Conservation (phyloP, 2,888 invertebrate species). For the Apocheima hispidaria region DNA sequence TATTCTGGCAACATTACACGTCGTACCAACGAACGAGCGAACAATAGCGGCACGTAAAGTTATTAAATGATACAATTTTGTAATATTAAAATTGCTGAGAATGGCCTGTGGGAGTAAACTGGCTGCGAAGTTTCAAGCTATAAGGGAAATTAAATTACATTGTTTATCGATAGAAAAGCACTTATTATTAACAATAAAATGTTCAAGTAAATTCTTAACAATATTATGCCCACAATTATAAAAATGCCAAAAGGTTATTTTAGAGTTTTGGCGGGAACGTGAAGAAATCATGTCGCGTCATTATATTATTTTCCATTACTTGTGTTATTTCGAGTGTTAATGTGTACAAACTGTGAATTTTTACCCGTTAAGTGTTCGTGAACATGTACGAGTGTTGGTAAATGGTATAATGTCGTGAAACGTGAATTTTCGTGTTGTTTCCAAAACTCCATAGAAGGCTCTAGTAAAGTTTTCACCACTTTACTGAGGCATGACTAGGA, state of each 20-base stretch:
- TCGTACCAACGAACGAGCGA: slow-evolving; percentile 36
- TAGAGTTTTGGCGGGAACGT: no score
- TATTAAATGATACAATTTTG: slow-evolving; percentile 61
- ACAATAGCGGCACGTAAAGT: slow-evolving; percentile 56
- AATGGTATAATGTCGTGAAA: no score
- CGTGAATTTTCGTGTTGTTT: no score
- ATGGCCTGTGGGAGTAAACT: slow-evolving; percentile 8
- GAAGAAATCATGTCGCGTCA: no score
- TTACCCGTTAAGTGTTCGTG: no score
- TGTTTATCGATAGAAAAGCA: slow-evolving; percentile 16
- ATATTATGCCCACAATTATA: not conserved
- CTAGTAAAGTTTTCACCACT: no score
- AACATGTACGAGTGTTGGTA: no score
- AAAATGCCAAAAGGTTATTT: not conserved
- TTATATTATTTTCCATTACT: no score
- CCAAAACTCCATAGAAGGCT: no score
- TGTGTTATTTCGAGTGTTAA: no score
- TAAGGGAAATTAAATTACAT: slow-evolving; percentile 30
- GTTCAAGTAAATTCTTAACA: not conserved
- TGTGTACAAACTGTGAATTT: no score
- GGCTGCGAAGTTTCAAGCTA: slow-evolving; percentile 18
- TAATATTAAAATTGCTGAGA: slow-evolving; percentile 29
- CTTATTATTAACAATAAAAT: slow-evolving; percentile 1
- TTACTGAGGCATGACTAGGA: no score
- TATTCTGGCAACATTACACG: slow-evolving; percentile 17